These are phyloP conservation scores for Mercenaria mercenaria DNA, from an alignment of 1,140 invertebrate species.

Conservation along the genomic window DNA sequence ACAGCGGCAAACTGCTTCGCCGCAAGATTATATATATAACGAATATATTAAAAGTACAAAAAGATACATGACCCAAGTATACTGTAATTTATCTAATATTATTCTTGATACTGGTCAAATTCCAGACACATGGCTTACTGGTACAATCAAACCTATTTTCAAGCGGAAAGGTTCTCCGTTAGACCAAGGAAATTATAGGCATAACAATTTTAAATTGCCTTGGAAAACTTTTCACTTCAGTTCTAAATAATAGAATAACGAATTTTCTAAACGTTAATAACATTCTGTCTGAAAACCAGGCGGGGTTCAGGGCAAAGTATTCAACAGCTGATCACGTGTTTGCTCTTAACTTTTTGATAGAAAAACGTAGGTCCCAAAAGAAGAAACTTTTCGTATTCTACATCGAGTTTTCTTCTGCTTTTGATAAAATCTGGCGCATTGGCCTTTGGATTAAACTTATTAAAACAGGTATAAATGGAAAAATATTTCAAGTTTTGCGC, in stretches of 20 bases:
- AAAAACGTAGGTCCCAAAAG: not conserved
- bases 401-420: conserved; percentile 44
- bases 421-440: conserved; percentile 38
- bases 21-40: not conserved
- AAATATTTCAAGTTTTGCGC: conserved; percentile 16
- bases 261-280: not conserved
- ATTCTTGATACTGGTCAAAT: conserved; percentile 52
- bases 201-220: conserved; percentile 50
- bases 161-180: conserved; percentile 48
- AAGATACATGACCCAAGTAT: not conserved
- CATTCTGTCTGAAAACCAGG: conserved; percentile 6
- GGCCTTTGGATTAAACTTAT: conserved; percentile 7
- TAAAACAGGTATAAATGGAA: not conserved
- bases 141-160: conserved; percentile 56
- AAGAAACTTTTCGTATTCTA: conserved; percentile 21
- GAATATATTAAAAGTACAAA: conserved; percentile 3
- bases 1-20: not conserved
- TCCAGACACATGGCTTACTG: conserved; percentile 41
- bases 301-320: not conserved
- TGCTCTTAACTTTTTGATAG: conserved; percentile 4
- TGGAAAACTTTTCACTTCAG: conserved; percentile 58
- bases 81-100: conserved; percentile 17
- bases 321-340: conserved; percentile 6
- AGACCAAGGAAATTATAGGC: conserved; percentile 42
- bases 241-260: conserved; percentile 5